Evolutionary conservation across 2,113 vertebrate species (phyloP).

Genomic region (Sander lucioperca): DNA sequence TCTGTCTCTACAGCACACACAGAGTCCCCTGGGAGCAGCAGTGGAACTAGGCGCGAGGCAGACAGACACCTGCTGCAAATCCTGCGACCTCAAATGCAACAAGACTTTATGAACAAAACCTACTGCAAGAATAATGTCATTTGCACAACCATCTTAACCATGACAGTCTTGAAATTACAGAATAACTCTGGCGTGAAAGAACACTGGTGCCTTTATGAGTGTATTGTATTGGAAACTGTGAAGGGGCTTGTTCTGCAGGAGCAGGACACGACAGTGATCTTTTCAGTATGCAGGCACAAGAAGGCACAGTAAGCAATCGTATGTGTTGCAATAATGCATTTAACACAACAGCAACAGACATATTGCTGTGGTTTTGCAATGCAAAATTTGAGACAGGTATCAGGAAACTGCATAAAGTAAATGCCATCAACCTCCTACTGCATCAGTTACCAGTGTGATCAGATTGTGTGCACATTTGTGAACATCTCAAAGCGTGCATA

Average conservation of each 20-base stretch:
- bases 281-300: constrained; percentile 53
- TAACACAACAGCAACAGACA: constrained; percentile 17
- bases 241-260: constrained; percentile 62
- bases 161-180: constrained; percentile 22
- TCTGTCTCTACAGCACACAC: constrained; percentile 18
- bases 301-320: constrained; percentile 41
- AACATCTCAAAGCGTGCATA: constrained; percentile 33
- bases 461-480: constrained; percentile 36
- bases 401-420: constrained; percentile 10
- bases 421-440: background rate
- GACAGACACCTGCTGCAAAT: constrained; percentile 76
- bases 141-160: constrained; percentile 11
- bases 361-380: background rate
- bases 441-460: constrained; percentile 16
- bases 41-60: constrained; percentile 27
- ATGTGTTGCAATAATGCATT: constrained; percentile 46
- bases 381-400: background rate
- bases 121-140: background rate
- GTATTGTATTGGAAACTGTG: constrained; percentile 53
- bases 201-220: constrained; percentile 62
- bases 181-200: constrained; percentile 35
- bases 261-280: constrained; percentile 50
- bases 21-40: constrained; percentile 52
- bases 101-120: background rate
- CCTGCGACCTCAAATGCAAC: constrained; percentile 35